Conservation (phyloP, 1,140 invertebrate species). For the Trichoplusia ni region DNA sequence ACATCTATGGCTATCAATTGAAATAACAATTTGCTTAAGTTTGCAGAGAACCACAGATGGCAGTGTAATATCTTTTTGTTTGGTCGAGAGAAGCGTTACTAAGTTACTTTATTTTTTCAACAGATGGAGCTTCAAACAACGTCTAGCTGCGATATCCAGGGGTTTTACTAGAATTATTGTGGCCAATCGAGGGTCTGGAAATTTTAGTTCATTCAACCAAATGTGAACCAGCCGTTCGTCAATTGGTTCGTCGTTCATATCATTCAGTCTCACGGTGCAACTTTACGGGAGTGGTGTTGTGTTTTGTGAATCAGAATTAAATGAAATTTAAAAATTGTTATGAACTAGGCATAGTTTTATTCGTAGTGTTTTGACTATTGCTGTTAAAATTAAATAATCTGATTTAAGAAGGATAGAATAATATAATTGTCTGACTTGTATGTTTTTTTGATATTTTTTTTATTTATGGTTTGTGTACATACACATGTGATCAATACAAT, state of each 20-base stretch:
- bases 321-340: slow-evolving; percentile 29
- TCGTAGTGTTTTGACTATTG: neutral
- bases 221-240: slow-evolving; percentile 9
- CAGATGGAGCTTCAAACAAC: neutral
- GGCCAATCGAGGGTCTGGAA: slow-evolving; percentile 2
- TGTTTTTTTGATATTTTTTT: slow-evolving; percentile 28
- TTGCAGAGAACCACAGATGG: no score
- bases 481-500: slow-evolving; percentile 74
- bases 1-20: no score
- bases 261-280: slow-evolving; percentile 56
- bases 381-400: neutral
- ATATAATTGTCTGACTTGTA: neutral
- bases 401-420: neutral
- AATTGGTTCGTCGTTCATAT: slow-evolving; percentile 50
- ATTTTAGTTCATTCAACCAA: slow-evolving; percentile 25
- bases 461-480: slow-evolving; percentile 58
- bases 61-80: neutral
- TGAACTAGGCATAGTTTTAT: slow-evolving; percentile 31
- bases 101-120: neutral
- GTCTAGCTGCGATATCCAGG: no score
- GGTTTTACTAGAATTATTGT: no score
- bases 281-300: slow-evolving; percentile 33
- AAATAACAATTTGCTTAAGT: no score
- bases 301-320: slow-evolving; percentile 25
- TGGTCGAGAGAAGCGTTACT: no score